Evolutionary conservation across 2,888 invertebrate species (phyloP), one percentile per base, ranked within the genome.

Genomic region (Nudaria mundana): DNA sequence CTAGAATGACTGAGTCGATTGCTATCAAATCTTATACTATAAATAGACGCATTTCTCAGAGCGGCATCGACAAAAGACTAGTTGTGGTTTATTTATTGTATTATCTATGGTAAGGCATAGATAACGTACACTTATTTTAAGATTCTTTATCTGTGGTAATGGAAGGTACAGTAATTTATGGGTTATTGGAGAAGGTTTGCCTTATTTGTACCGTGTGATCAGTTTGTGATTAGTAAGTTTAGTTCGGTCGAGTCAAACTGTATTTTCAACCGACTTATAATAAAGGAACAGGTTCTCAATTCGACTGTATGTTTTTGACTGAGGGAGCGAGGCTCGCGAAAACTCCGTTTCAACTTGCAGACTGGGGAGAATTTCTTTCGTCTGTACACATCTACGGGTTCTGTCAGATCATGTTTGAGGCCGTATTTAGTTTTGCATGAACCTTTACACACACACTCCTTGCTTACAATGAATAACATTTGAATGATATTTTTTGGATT

Each of bases 101-200:
- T 60, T 56, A 58, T 61, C 58, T 58, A 36, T 47, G 37, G 45
- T 47, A 56, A 60, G 44, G 41, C 46, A 44, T 29, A 56, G 57
- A 57, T 60, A 60, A 50, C 33, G 12, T 32, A 40, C 6, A 42
- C 43, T 57, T 49, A 40, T 41, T 56, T 40, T 48, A 28, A 34
- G 39, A 12, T 32, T 30, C 46, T 36, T 32, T 44, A 34, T 50
- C 42, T 36, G n/a, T 43, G 23, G 30, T 22, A 41, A 37, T 41
- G 41, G 32, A 23, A 4, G 12, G 14, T 20, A 7, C n/a, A 7
- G 16, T 40, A 32, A 41, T 41, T 37, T 23, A 14, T 40, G 36
- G 37, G n/a, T 26, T 30, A 25, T 23, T 24, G 7, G 14, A 11
- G n/a, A 28, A 13, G 3, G 14, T 3, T 6, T 28, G 14, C 8